These are phyloP conservation scores for Chloroclysta siterata DNA, from an alignment of 2,888 invertebrate genomes.

Conservation along the genomic window DNA sequence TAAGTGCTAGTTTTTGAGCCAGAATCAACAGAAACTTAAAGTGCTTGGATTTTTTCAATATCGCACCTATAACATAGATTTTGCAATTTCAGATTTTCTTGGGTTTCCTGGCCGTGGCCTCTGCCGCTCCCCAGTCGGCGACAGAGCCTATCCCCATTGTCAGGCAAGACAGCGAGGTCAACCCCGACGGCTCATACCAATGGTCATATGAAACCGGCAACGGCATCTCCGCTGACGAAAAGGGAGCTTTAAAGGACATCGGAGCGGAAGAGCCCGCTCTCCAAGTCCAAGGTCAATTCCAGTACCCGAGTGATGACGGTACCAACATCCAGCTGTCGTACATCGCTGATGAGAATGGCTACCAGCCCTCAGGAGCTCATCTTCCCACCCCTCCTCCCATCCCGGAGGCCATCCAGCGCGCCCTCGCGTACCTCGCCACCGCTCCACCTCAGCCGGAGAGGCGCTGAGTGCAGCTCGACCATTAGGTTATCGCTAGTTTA, in stretches of 20 bases:
- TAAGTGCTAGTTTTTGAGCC: not conserved
- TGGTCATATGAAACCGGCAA: conserved; percentile 87
- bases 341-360: conserved; percentile 89
- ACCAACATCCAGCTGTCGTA: conserved; percentile 85
- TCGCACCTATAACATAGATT: conserved; percentile 7
- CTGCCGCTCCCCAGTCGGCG: conserved; percentile 69
- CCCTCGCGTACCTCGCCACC: conserved; percentile 87
- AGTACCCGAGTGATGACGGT: conserved; percentile 87
- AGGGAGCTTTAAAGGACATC: conserved; percentile 81
- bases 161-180: conserved; percentile 79
- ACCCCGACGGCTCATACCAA: conserved; percentile 86
- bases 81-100: conserved; percentile 69
- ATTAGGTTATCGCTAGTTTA: conserved; percentile 30
- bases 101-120: conserved; percentile 66
- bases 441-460: conserved; percentile 82
- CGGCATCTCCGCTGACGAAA: conserved; percentile 85
- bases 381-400: conserved; percentile 88
- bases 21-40: not conserved
- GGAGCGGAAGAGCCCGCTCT: conserved; percentile 81
- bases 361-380: conserved; percentile 86
- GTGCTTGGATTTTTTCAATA: not conserved
- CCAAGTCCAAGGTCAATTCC: conserved; percentile 86
- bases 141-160: conserved; percentile 80
- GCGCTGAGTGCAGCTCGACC: conserved; percentile 39
- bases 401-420: conserved; percentile 87